These are phyloP conservation scores for Oligia latruncula DNA, from an alignment of 2,888 invertebrate species.

Conservation along the genomic window DNA sequence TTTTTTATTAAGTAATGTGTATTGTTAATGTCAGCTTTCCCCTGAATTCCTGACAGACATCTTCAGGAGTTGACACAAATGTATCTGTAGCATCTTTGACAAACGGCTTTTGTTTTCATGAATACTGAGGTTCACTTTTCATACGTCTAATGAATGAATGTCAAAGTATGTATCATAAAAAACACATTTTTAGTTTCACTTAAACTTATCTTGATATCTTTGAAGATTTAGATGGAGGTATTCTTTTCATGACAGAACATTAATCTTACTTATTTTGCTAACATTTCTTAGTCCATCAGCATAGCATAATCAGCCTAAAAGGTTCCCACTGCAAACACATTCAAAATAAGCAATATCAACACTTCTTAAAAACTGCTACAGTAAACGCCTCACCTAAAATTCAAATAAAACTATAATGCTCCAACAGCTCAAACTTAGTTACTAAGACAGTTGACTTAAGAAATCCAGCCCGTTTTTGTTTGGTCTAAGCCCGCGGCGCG, in stretches of 20 bases:
- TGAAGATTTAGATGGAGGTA: not conserved
- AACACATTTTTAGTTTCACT: not conserved
- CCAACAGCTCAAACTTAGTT: not conserved
- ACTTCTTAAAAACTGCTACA: too few species aligned
- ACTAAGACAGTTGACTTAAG: constrained; percentile 1
- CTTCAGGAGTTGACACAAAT: constrained; percentile 99
- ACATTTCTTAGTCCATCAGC: not conserved
- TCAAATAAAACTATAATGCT: constrained; percentile 5
- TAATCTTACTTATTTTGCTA: not conserved
- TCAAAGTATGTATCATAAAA: constrained; percentile 98
- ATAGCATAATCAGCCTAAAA: not conserved
- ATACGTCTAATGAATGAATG: constrained; percentile 98
- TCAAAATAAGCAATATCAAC: not conserved
- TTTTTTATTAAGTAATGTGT: not conserved
- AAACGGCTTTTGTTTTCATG: constrained; percentile 99
- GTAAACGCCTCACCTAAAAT: not conserved
- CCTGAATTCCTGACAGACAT: constrained; percentile 96
- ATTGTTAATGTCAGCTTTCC: not conserved
- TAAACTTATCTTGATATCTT: not conserved
- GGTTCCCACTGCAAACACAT: not conserved
- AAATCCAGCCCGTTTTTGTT: constrained; percentile 31
- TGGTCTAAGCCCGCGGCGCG: not conserved
- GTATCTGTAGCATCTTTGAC: constrained; percentile 99
- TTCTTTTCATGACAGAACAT: not conserved
- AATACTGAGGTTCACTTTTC: constrained; percentile 99